Conservation (phyloP, 1,140 invertebrate species). For the Pantala flavescens region DNA sequence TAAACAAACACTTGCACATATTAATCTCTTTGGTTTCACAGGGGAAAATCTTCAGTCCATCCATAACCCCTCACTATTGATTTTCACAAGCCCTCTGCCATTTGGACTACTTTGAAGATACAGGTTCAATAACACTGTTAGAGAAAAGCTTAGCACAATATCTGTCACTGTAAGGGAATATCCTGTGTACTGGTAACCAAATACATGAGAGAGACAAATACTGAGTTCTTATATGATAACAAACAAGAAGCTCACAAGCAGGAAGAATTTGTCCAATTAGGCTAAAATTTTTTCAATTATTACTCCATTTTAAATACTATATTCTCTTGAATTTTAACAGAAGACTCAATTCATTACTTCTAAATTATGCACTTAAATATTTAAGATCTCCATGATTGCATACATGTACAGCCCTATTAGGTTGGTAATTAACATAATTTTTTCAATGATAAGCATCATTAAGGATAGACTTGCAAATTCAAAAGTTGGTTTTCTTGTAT, state of each 20-base stretch:
- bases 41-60: background rate
- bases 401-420: too few species aligned
- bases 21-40: conserved; percentile 10
- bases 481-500: too few species aligned
- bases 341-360: too few species aligned
- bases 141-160: background rate
- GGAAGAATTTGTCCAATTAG: background rate
- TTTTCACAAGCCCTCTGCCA: background rate
- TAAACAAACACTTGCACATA: background rate
- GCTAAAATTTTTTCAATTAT: too few species aligned
- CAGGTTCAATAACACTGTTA: background rate
- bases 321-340: too few species aligned
- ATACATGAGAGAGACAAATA: background rate
- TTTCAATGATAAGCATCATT: too few species aligned
- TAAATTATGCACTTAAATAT: too few species aligned
- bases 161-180: background rate
- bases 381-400: too few species aligned
- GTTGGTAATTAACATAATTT: too few species aligned
- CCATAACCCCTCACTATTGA: background rate
- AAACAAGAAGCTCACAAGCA: background rate
- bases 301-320: too few species aligned
- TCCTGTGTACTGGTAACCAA: background rate
- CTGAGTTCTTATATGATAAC: background rate
- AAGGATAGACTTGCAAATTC: too few species aligned
- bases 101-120: background rate